Evolutionary conservation across 92 coral and sea anemone genomes (phyloP).

Genomic region (Phenganax marumi): DNA sequence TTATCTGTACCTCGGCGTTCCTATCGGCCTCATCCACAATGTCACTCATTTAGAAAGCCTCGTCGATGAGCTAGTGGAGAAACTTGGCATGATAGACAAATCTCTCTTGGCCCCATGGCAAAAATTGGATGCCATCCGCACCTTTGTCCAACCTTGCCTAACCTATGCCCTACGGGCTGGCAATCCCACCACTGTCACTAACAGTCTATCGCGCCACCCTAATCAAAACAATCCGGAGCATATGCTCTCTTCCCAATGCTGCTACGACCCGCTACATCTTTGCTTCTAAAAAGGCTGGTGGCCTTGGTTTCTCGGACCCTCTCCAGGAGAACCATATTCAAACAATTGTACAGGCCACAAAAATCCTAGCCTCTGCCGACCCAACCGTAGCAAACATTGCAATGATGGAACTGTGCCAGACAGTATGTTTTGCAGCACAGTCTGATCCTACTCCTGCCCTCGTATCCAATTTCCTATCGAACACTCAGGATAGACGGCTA

Average conservation of each 20-base stretch:
- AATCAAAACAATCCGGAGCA: background rate
- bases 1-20: slow-evolving; percentile 45
- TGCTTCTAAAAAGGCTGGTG: background rate
- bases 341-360: background rate
- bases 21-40: slow-evolving; percentile 27
- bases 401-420: background rate
- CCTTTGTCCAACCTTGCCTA: slow-evolving; percentile 39
- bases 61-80: slow-evolving; percentile 3
- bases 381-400: too few relatives aligned
- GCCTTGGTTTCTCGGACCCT: background rate
- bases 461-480: too few relatives aligned
- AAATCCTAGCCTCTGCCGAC: too few relatives aligned
- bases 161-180: slow-evolving; percentile 36
- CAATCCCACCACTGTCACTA: background rate
- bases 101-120: slow-evolving; percentile 51
- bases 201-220: background rate
- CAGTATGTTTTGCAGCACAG: background rate
- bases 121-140: slow-evolving; percentile 49
- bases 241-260: background rate
- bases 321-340: background rate
- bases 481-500: background rate
- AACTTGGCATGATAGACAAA: slow-evolving; percentile 21
- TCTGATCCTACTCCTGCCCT: background rate
- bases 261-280: background rate
- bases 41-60: background rate